These are phyloP conservation scores for Neosilurus mollespiculum DNA, from an alignment of 2,797 vertebrate genomes.

Conservation along the genomic window DNA sequence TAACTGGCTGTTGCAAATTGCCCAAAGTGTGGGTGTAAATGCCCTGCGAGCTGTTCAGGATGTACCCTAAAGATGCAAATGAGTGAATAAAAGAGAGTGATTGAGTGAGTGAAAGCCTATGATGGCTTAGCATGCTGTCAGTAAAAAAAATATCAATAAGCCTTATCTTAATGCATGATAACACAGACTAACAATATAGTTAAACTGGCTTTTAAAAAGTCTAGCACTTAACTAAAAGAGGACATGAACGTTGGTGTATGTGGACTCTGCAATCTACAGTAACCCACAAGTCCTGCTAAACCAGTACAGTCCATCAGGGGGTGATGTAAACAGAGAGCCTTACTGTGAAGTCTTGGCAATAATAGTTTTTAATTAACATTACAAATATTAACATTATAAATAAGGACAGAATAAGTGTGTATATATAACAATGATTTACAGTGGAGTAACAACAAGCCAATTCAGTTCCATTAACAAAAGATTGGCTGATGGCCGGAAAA, in stretches of 20 bases:
- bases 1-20: no score
- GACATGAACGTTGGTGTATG: no score
- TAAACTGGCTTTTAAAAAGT: background rate
- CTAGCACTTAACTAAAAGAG: background rate
- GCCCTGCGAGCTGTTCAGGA: no score
- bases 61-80: no score
- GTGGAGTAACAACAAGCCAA: conserved; percentile 56
- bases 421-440: conserved; percentile 56
- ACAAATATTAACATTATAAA: conserved; percentile 21
- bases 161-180: background rate
- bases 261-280: background rate
- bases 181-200: background rate
- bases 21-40: no score
- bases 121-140: background rate
- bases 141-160: background rate
- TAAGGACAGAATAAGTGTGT: conserved; percentile 35
- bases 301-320: conserved; percentile 35
- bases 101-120: background rate
- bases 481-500: conserved; percentile 45
- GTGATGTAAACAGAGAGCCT: conserved; percentile 13
- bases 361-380: conserved; percentile 38
- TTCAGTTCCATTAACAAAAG: conserved; percentile 19
- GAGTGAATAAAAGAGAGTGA: background rate
- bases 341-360: background rate
- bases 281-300: background rate